Percentiles rank a stretch among this genome's conserved stretches.
Evolutionary conservation across 2,888 invertebrate species (phyloP).

Genomic region (Celastrina argiolus): DNA sequence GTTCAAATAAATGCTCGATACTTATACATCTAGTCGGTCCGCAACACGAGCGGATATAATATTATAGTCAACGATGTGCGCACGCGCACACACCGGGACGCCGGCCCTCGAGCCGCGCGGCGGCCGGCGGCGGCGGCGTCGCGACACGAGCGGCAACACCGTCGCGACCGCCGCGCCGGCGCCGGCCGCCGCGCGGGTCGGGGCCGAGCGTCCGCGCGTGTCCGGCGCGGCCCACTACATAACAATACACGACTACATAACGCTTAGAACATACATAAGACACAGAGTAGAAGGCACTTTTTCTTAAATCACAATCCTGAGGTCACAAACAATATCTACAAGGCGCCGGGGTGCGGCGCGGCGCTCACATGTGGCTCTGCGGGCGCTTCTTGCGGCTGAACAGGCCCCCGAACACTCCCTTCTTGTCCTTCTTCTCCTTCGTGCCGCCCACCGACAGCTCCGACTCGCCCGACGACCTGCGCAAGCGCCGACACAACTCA

Average conservation of each 20-base stretch:
- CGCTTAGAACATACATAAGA: conserved; percentile 15
- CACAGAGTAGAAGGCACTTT: conserved; percentile 6
- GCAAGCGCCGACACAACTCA: not conserved
- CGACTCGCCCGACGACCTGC: conserved; percentile 68
- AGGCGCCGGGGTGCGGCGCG: not conserved
- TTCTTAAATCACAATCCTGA: not conserved
- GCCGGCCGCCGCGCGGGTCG: not conserved
- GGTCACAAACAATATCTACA: conserved; percentile 16
- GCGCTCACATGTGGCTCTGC: conserved; percentile 71
- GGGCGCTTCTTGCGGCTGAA: conserved; percentile 78
- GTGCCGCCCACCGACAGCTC: conserved; percentile 67
- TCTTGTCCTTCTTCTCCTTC: conserved; percentile 77
- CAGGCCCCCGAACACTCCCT: conserved; percentile 78
- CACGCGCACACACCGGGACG: no score
- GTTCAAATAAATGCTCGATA: not conserved
- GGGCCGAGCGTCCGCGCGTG: no score
- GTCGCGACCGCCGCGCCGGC: not conserved
- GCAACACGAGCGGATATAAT: no score
- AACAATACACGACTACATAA: conserved; percentile 2
- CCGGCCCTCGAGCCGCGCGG: no score
- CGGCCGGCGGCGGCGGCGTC: no score
- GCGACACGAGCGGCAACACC: not conserved
- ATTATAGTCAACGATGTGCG: no score
- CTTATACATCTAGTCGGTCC: not conserved
- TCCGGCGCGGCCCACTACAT: not conserved